Evolutionary conservation across 2,888 invertebrate genomes (phyloP).

Genomic region (Leucoptera coffeella): DNA sequence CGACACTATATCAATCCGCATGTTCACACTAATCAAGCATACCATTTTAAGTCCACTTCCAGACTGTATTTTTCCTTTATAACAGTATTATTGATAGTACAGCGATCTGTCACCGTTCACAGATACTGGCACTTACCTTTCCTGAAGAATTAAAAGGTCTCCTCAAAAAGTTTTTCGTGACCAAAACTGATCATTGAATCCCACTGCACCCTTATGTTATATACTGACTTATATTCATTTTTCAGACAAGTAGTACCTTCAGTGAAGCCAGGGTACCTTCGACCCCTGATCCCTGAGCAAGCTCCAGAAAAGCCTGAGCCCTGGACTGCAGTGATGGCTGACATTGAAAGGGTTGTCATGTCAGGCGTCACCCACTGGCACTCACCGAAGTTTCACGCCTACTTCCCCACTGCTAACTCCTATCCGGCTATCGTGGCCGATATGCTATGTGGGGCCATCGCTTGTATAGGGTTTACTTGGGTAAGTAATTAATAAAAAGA

Average conservation of each 20-base stretch:
- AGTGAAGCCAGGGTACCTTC: constrained; percentile 90
- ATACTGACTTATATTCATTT: no score
- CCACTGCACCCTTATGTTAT: no score
- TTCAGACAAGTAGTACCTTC: constrained; percentile 79
- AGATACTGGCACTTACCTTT: no score
- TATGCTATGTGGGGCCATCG: constrained; percentile 90
- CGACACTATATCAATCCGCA: no score
- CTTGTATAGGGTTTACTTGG: constrained; percentile 96
- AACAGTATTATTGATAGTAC: background rate
- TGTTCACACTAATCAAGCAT: no score
- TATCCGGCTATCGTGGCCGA: constrained; percentile 93
- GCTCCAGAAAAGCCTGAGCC: constrained; percentile 81
- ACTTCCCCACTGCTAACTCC: constrained; percentile 90
- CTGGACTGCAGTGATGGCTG: constrained; percentile 88
- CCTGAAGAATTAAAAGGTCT: no score
- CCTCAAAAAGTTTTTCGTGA: no score
- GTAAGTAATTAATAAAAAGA: constrained; percentile 49
- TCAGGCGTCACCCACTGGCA: constrained; percentile 98
- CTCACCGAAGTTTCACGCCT: constrained; percentile 92
- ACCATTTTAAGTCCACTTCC: no score
- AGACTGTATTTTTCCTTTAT: no score
- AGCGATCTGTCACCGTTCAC: no score
- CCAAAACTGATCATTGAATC: no score
- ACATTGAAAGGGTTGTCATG: constrained; percentile 94
- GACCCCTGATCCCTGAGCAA: constrained; percentile 74